Base-by-base conservation (phyloP, 2,797 vertebrate species). In the Pitangus sulphuratus region DNA sequence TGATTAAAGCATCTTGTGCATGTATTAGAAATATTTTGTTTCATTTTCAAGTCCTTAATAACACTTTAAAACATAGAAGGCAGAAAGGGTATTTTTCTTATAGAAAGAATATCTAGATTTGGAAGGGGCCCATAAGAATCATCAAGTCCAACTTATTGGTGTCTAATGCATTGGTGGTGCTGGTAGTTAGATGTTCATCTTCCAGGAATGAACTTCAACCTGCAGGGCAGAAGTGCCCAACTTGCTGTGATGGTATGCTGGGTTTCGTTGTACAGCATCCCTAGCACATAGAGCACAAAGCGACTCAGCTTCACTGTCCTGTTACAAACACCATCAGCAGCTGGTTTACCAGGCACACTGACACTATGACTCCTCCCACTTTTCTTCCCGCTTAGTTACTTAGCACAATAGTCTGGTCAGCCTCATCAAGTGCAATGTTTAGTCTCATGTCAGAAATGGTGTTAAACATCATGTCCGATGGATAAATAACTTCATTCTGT, bases 121-220 rank as follows among this genome's bases (percentile, higher is more conserved):
- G 39, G 30, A 88, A 75, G 26, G 10, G 5, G 66, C 5, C 2
- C 8, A 6, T 21, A 62, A 31, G 8, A 20, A 22, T 50, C 13
- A 65, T 33, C 35, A 82, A 48, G 15, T 21, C 24, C 6, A 44
- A 0, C 14, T 70, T 30, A n/a, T 4, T 0, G 0, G n/a, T 21
- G 11, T 25, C 51, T 33, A 48, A 33, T 18, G 33, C 21, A 61
- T 7, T 8, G 1, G 37, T 31, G 37, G 26, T 9, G 2, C 9
- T 69, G 15, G 42, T 30, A 65, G 31, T 26, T 39, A 21, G 45
- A 64, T 7, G 35, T 4, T 17, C 15, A 2, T 37, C 40, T 31
- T 64, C 78, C 57, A 69, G 61, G 24, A 83, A 15, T 33, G 3
- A 71, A 58, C 64, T 90, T 81, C 54, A 37, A 24, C 18, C 54